Evolutionary conservation across 2,888 invertebrate genomes (phyloP).

Genomic region (Rhabditoides inermis): DNA sequence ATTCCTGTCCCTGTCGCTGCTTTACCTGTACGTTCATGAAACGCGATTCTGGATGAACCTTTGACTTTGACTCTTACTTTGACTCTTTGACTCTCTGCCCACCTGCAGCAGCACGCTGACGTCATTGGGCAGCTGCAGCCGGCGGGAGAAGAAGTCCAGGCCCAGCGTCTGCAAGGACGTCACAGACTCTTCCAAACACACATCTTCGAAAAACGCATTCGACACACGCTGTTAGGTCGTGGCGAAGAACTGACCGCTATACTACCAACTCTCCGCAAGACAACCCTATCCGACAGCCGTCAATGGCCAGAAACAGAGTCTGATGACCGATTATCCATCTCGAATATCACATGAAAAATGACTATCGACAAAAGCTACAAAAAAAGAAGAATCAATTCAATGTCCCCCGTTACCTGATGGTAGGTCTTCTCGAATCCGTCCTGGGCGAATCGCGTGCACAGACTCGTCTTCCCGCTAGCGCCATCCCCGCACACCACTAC

Average conservation of each 20-base stretch:
- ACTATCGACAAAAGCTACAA: background rate
- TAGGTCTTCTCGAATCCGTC: constrained; percentile 62
- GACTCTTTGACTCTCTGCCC: no score
- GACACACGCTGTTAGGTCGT: no score
- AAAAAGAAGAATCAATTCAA: background rate
- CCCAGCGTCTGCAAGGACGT: constrained; percentile 62
- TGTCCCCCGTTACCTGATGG: constrained; percentile 51
- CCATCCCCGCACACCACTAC: constrained; percentile 67
- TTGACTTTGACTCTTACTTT: no score
- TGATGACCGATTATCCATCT: background rate
- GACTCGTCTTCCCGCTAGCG: constrained; percentile 66
- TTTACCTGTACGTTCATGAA: no score
- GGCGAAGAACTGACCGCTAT: background rate
- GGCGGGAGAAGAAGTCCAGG: constrained; percentile 67
- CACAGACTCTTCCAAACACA: no score
- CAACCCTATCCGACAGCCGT: background rate
- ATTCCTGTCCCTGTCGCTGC: no score
- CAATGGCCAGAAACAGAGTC: no score
- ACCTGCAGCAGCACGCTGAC: constrained; percentile 42
- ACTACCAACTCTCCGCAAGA: background rate
- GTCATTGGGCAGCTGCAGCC: constrained; percentile 61
- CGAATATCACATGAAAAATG: background rate
- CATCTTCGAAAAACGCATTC: background rate
- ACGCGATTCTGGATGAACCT: no score
- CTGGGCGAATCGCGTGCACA: constrained; percentile 61